Evolutionary conservation across 2,113 vertebrate species (phyloP).

Genomic region (Rhombomys opimus): DNA sequence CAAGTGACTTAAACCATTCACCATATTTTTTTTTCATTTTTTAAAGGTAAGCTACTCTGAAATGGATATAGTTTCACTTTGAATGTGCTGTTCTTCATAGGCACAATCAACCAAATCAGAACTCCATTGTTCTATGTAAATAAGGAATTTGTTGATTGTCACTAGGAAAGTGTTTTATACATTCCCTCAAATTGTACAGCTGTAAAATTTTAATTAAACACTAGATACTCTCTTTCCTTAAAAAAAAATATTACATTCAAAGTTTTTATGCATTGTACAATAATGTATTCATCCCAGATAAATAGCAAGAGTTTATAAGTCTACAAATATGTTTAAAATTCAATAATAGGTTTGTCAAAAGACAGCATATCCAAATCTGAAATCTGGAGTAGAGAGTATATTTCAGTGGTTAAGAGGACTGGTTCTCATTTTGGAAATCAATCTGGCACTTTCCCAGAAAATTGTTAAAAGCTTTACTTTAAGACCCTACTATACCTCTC

Average conservation of each 20-base stretch:
- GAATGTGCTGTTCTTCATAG: neutral
- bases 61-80: neutral
- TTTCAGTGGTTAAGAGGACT: neutral
- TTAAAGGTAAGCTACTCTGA: neutral
- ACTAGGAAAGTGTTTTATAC: slow-evolving; percentile 31
- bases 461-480: too few species aligned
- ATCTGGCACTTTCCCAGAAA: too few species aligned
- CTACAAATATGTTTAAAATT: neutral
- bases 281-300: neutral
- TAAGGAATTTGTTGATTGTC: slow-evolving; percentile 24
- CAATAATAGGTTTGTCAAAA: neutral
- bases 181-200: slow-evolving; percentile 41
- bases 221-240: neutral
- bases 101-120: neutral
- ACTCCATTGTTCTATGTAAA: neutral
- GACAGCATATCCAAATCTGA: neutral
- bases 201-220: slow-evolving; percentile 58
- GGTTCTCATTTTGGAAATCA: too few species aligned
- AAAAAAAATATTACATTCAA: neutral
- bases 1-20: neutral
- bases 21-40: neutral
- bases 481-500: too few species aligned
- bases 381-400: neutral
- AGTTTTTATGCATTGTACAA: neutral
- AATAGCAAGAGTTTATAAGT: neutral